Evolutionary conservation across 2,888 invertebrate genomes (phyloP), one percentile per base, ranked within the genome.

Genomic region (Lathronympha strigana): DNA sequence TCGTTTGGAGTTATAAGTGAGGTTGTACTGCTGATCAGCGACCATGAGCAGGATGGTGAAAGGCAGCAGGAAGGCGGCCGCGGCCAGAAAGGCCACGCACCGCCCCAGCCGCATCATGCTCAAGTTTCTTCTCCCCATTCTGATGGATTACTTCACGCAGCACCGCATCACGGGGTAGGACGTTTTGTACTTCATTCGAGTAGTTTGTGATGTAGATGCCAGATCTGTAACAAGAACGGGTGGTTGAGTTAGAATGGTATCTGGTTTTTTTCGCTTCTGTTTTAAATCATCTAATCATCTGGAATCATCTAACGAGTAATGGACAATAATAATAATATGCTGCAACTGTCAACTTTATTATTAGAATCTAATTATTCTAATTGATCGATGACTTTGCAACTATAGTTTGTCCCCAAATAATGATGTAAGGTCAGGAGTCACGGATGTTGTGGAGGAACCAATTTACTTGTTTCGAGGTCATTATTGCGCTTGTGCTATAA

Each of bases 11-110:
- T 84, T 90, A 73, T 92, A 90, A 8, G 90, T 86, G n/a, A 94
- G 91, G 79, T 93, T 91, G 86, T 94, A 93, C 77, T 94, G 94
- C 76, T 93, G 93, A 72, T 94, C 94, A 3, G 93, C 93, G 15
- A 94, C 93, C 83, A 94, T 93, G 69, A 94, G 84, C 51, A 94
- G 83, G 11, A 94, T 93, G 67, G 94, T 88, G 79, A 94, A 88
- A 1, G 94, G 93, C 8, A 94, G 91, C 21, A 94, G 87, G 69
- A 94, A 92, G 61, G 94, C 94, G 0, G 94, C 93, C 1, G 94
- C 93, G 15, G 93, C 93, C 67, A 94, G 90, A 77, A 94, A 94
- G 1, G 94, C 92, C 60, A 94, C 91, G 72, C 94, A 94, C 74
- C 94, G 84, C 54, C 93, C 89, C 23, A 93, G 78, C 45, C 93